Evolutionary conservation across 1,140 invertebrate genomes (phyloP).

Genomic region (Atta colombica): DNA sequence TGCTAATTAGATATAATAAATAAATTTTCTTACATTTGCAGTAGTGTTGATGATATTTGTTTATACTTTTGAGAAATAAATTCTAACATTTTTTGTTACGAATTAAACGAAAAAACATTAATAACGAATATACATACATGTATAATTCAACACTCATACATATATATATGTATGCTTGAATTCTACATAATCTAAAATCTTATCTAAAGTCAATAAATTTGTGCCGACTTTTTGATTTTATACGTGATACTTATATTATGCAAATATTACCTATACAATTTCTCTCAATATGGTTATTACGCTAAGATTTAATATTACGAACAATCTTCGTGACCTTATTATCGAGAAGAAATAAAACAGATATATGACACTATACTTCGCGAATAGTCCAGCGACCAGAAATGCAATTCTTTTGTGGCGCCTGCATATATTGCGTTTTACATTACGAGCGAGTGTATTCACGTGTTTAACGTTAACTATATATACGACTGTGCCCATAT

Average conservation of each 20-base stretch:
- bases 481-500: conserved; percentile 4
- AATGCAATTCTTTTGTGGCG: conserved; percentile 72
- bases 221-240: background rate
- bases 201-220: conserved; percentile 9
- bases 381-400: conserved; percentile 34
- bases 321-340: conserved; percentile 58
- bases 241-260: background rate
- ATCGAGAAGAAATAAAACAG: conserved; percentile 59
- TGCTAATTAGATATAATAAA: background rate
- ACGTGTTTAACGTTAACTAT: conserved; percentile 28
- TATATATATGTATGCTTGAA: too few relatives aligned
- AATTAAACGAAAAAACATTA: background rate
- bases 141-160: background rate
- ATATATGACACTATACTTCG: background rate
- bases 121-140: background rate
- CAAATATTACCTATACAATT: background rate
- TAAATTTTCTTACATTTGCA: background rate
- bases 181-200: background rate
- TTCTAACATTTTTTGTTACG: background rate
- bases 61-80: background rate
- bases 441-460: conserved; percentile 35
- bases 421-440: conserved; percentile 72
- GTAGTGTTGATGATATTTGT: background rate
- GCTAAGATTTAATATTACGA: conserved; percentile 47
- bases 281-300: conserved; percentile 9